A percentile compares a stretch with the other conserved stretches of the same genome.
phyloP scores from a whole-genome alignment of 2,797 vertebrate genomes.

The Tauraco hartlaubi region DNA sequence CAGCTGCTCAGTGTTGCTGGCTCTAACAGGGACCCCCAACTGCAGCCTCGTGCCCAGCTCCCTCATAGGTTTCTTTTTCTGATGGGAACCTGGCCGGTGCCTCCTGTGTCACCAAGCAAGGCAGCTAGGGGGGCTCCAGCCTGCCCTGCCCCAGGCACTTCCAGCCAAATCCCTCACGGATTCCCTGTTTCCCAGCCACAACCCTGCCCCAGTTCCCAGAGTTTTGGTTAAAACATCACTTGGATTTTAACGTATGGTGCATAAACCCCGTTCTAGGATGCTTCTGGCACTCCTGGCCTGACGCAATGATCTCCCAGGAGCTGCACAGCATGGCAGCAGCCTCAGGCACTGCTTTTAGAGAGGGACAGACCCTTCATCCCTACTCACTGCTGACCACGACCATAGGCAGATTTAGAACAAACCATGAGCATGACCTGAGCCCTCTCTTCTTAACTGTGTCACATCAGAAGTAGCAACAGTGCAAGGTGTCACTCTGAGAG shows the following conservation, averaged over 20 bases:
- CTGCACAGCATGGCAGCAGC: rapidly evolving
- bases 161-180: neutral
- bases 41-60: neutral
- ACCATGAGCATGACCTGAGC: neutral
- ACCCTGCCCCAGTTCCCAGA: neutral
- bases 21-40: neutral
- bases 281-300: neutral
- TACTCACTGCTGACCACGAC: neutral
- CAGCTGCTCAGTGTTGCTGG: rapidly evolving
- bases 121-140: neutral
- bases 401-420: neutral
- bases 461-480: neutral
- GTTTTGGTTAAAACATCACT: neutral
- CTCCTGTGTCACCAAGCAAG: neutral
- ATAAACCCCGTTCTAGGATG: neutral
- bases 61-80: neutral
- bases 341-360: neutral
- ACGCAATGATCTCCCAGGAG: neutral
- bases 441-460: neutral
- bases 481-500: neutral
- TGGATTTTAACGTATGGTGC: neutral
- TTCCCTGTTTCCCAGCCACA: neutral
- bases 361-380: neutral
- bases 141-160: neutral
- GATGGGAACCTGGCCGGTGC: rapidly evolving